Base-by-base conservation (phyloP, 2,888 invertebrate species). In the Helicoverpa assulta region DNA sequence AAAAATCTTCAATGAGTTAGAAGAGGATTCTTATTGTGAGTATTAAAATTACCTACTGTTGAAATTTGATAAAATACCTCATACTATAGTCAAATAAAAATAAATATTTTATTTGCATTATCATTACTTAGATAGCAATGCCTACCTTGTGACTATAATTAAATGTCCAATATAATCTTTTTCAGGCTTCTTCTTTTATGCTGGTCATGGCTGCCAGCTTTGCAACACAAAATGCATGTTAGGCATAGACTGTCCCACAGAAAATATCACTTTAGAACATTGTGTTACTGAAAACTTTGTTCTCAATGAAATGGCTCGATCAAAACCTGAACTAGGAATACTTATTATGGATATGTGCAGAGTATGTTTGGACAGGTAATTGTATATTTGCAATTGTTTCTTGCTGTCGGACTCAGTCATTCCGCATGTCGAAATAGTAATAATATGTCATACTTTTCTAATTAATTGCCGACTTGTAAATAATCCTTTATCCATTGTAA, bases 331-430 rank as follows among this genome's bases (percentile, higher is more conserved):
- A 33, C 83, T 96, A 8, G 92, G 95, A 73, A 85, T 96, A n/a
- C 78, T 96, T 7, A 92, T 96, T 19, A 92, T 96, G 91, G 96
- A 96, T 82, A 96, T 96, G 96, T 96, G 96, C 78, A 89, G 96
- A 57, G 89, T 93, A 70, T 85, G 88, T 80, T 94, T 96, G 62
- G 93, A 96, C 76, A 93, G 92, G 96, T 96, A 86, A 76, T 16
- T 16, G 33, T 50, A 18, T 21, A 26, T 54, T 21, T 62, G 0
- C 43, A 29, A 16, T 29, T 54, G 26, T 53, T 26, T 8, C 16
- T 21, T 7, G 53, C 1, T 37, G 4, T 26, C 26, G 0, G 26
- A 26, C 26, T 26, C 26, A 4, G 26, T 26, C 26, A 4, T 26
- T 26, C 4, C 40, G 2, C 40, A 14, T 40, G 40, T 12, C 40